These are phyloP conservation scores for Orycteropus afer DNA, from an alignment of 2,113 vertebrate genomes.

Conservation along the genomic window DNA sequence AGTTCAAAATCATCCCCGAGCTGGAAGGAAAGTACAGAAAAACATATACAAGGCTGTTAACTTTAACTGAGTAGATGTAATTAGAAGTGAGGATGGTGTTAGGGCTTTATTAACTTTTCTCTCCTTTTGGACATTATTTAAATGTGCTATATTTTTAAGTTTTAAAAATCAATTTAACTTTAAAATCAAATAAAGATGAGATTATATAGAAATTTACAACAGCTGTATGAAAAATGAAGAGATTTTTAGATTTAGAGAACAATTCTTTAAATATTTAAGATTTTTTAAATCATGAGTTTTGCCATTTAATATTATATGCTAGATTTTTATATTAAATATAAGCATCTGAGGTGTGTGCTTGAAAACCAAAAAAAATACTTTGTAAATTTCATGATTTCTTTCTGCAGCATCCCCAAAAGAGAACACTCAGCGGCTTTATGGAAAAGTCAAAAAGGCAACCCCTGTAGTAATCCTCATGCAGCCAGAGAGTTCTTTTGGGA, in stretches of 20 bases:
- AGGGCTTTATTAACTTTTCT: neutral
- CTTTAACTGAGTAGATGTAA: neutral
- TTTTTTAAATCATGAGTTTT: neutral
- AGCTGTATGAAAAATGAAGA: neutral
- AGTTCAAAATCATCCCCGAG: neutral
- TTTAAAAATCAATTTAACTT: slow-evolving; percentile 3
- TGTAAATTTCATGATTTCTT: neutral
- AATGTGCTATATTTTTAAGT: neutral
- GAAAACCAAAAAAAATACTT: neutral
- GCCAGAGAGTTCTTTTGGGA: neutral
- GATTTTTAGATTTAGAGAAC: neutral
- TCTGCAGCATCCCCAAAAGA: neutral
- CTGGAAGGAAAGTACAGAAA: neutral
- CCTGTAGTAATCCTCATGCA: too few relatives aligned
- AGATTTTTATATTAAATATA: neutral
- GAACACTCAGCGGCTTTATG: neutral
- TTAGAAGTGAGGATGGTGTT: neutral
- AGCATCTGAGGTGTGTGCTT: neutral
- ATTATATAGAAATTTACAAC: neutral
- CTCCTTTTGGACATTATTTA: neutral
- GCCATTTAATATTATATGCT: neutral
- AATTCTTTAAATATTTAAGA: neutral
- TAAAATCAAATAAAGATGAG: neutral
- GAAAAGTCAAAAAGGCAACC: neutral
- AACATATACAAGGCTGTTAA: neutral